These are phyloP conservation scores for Sthenelais limicola DNA, from an alignment of 2,888 invertebrate species.

Conservation along the genomic window DNA sequence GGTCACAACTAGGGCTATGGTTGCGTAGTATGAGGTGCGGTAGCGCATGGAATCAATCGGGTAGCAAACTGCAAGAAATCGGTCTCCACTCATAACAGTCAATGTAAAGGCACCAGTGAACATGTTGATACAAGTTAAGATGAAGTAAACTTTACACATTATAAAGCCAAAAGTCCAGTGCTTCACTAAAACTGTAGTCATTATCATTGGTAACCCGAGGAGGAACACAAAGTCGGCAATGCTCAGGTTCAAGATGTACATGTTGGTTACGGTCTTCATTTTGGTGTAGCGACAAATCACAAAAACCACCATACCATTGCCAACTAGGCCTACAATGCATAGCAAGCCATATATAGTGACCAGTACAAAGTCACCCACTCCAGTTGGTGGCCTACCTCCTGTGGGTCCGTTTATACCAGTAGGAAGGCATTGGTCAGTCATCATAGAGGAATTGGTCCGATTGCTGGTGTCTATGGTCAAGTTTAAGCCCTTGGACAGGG, in stretches of 20 bases:
- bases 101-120: conserved; percentile 54
- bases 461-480: too few relatives aligned
- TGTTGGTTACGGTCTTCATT: conserved; percentile 55
- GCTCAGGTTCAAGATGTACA: conserved; percentile 53
- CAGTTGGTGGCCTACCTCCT: neutral
- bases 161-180: conserved; percentile 51
- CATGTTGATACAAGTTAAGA: conserved; percentile 51
- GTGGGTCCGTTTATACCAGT: too few relatives aligned
- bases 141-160: conserved; percentile 50
- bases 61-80: conserved; percentile 53
- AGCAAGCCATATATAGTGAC: conserved; percentile 45
- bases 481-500: too few relatives aligned
- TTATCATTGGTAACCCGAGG: conserved; percentile 51
- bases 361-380: conserved; percentile 14
- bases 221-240: conserved; percentile 53
- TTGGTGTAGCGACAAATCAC: conserved; percentile 52
- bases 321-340: conserved; percentile 47
- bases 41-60: conserved; percentile 50
- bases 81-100: conserved; percentile 52
- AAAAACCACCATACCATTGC: conserved; percentile 51
- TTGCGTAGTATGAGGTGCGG: conserved; percentile 50
- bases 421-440: too few relatives aligned
- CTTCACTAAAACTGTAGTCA: conserved; percentile 45
- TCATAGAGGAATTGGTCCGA: too few relatives aligned
- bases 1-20: conserved; percentile 45